These are phyloP conservation scores for Lithobates pipiens DNA, from an alignment of 2,797 vertebrate genomes.

Conservation along the genomic window DNA sequence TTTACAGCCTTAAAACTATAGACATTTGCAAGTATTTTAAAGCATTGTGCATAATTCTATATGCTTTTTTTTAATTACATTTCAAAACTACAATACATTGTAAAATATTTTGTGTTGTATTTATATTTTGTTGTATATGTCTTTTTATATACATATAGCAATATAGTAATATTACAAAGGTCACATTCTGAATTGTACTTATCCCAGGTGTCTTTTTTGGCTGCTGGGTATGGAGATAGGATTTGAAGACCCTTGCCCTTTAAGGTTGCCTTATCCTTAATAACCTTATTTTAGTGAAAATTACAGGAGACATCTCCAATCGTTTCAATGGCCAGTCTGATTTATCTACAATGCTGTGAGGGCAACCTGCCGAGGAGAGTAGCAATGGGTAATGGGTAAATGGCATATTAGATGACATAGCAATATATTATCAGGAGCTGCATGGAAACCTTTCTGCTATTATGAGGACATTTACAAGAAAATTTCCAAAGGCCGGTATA, in stretches of 20 bases:
- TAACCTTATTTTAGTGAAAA: conserved; percentile 48
- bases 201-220: not conserved
- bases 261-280: conserved; percentile 33
- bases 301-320: conserved; percentile 50
- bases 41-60: too few species aligned
- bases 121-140: too few species aligned
- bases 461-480: conserved; percentile 59
- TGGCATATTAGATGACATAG: conserved; percentile 50
- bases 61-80: too few species aligned
- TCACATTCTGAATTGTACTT: not conserved
- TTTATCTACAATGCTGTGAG: conserved; percentile 47
- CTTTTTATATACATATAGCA: too few species aligned
- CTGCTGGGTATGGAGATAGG: conserved; percentile 1
- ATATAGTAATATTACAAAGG: not conserved
- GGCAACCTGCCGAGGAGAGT: conserved; percentile 49
- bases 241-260: conserved; percentile 25
- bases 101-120: too few species aligned
- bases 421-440: conserved; percentile 52
- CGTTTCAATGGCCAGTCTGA: conserved; percentile 37
- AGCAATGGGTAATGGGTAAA: conserved; percentile 47
- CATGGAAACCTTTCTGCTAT: conserved; percentile 48
- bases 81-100: too few species aligned
- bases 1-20: too few species aligned
- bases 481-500: conserved; percentile 58
- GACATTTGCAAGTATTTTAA: too few species aligned